phyloP scores from a whole-genome alignment of 2,113 vertebrate species.

The Percina caprodes region DNA sequence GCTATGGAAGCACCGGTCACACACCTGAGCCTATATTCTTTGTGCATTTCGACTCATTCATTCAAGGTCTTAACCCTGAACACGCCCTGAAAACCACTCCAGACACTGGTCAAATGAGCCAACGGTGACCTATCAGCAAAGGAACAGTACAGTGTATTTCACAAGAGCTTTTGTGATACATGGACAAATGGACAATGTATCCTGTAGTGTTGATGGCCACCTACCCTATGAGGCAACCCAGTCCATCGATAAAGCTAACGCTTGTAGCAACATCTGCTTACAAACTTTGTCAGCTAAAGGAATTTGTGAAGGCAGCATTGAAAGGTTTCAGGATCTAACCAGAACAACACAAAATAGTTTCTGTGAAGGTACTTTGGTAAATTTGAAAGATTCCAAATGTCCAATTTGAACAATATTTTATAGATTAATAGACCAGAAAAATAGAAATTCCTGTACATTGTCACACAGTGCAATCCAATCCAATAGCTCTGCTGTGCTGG shows the following conservation, averaged over 20 bases:
- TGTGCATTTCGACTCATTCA: conserved; percentile 39
- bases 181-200: neutral
- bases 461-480: neutral
- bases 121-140: conserved; percentile 3
- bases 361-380: neutral
- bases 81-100: conserved; percentile 1
- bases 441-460: neutral
- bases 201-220: neutral
- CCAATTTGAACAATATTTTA: no score
- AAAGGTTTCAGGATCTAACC: neutral
- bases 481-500: neutral
- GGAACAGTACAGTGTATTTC: conserved; percentile 9
- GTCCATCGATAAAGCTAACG: neutral
- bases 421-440: neutral
- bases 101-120: conserved; percentile 13
- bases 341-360: neutral
- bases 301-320: neutral
- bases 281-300: neutral
- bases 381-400: neutral
- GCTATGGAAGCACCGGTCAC: conserved; percentile 31
- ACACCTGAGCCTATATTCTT: conserved; percentile 66
- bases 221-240: neutral
- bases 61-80: conserved; percentile 45
- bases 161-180: conserved; percentile 6
- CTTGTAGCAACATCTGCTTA: neutral